Conservation (phyloP, 1,140 invertebrate genomes). For the Platorchestia sp. region DNA sequence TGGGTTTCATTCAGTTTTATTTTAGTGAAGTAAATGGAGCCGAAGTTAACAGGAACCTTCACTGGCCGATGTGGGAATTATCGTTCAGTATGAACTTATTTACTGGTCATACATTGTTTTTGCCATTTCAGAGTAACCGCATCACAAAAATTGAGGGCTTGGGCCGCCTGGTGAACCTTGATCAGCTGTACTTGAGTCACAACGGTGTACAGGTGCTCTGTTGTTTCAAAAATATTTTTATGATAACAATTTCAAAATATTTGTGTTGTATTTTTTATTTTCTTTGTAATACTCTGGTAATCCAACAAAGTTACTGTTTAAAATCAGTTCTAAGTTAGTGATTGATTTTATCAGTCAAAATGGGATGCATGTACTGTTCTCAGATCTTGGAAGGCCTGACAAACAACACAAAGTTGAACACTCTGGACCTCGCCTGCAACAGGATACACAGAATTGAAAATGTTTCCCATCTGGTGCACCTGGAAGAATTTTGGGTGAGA, state of each 20-base stretch:
- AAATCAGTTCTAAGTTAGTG: neutral
- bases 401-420: slow-evolving; percentile 81
- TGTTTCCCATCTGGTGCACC: slow-evolving; percentile 79
- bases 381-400: slow-evolving; percentile 75
- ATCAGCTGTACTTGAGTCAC: slow-evolving; percentile 94
- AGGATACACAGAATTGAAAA: slow-evolving; percentile 87
- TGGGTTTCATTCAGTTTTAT: neutral
- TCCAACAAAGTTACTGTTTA: neutral
- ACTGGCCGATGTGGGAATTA: neutral
- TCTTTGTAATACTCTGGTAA: neutral
- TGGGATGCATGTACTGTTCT: neutral
- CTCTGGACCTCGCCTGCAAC: slow-evolving; percentile 92
- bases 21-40: neutral
- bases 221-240: neutral
- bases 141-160: slow-evolving; percentile 90
- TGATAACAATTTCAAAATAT: neutral
- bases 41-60: neutral
- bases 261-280: neutral
- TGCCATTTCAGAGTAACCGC: slow-evolving; percentile 81
- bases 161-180: slow-evolving; percentile 80
- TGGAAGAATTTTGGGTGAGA: slow-evolving; percentile 96
- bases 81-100: neutral
- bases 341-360: neutral
- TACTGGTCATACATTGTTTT: neutral
- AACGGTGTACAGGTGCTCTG: slow-evolving; percentile 82